Evolutionary conservation across 2,888 invertebrate species (phyloP).

Genomic region (Ischnura elegans): DNA sequence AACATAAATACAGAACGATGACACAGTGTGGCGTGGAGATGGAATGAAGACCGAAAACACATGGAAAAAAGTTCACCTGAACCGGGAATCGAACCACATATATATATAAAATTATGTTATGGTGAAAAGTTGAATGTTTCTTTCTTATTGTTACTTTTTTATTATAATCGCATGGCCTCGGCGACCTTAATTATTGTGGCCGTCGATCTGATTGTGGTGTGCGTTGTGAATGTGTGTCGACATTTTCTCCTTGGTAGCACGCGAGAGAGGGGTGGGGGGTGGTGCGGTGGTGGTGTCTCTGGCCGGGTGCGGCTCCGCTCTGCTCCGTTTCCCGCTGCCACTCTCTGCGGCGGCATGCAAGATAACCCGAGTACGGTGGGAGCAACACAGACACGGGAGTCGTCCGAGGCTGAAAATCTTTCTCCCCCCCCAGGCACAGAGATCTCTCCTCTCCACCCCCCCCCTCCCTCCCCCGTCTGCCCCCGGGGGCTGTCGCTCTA

Average conservation of each 20-base stretch:
- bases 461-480: background rate
- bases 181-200: no score
- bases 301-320: background rate
- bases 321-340: background rate
- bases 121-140: no score
- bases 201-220: no score
- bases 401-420: slow-evolving; percentile 1
- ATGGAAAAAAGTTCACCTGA: no score
- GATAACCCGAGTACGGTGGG: slow-evolving; percentile 58
- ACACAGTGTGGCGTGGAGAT: no score
- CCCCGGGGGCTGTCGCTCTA: background rate
- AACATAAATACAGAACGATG: no score
- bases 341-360: background rate
- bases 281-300: background rate
- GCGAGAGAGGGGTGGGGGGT: background rate
- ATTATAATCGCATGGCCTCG: no score
- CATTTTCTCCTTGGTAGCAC: background rate
- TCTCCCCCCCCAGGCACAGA: background rate
- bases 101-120: no score
- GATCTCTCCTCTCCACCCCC: background rate
- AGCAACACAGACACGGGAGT: slow-evolving; percentile 34
- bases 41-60: no score
- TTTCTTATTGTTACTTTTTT: no score
- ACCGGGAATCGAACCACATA: no score
- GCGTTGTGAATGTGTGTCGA: background rate